phyloP scores from a whole-genome alignment of 1,140 invertebrate species.

The Caenorhabditis inopinata region DNA sequence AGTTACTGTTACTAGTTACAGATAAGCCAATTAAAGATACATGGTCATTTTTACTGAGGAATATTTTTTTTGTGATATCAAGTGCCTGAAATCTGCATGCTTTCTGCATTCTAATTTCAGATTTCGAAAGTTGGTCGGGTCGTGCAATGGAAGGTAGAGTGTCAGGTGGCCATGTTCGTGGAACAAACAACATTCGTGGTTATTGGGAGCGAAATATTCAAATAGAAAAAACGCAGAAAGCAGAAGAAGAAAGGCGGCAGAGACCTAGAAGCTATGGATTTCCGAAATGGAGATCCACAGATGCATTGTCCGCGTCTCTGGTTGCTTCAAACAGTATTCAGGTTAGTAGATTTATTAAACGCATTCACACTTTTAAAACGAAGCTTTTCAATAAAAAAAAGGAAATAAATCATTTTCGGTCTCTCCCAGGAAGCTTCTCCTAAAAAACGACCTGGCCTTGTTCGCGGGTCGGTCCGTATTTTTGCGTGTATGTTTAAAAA shows the following conservation, averaged over 20 bases:
- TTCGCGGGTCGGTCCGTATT: too few species aligned
- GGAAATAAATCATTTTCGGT: too few species aligned
- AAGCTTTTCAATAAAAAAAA: too few species aligned
- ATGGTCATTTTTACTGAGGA: too few species aligned
- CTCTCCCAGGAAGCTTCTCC: too few species aligned
- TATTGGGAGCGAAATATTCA: conserved; percentile 13
- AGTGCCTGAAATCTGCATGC: too few species aligned
- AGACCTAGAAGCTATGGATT: conserved; percentile 42
- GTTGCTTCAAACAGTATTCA: conserved; percentile 41
- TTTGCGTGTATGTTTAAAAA: too few species aligned
- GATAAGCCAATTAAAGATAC: too few species aligned
- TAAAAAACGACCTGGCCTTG: too few species aligned
- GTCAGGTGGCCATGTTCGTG: background rate
- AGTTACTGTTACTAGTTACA: too few species aligned
- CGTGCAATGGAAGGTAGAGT: conserved; percentile 12
- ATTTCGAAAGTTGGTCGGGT: conserved; percentile 20
- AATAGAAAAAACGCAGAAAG: background rate
- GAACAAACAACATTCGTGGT: conserved; percentile 21
- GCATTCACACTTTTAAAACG: too few species aligned
- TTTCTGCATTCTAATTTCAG: background rate
- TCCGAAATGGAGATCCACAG: conserved; percentile 44
- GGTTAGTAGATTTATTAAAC: background rate
- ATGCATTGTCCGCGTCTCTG: conserved; percentile 43
- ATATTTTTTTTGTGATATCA: too few species aligned
- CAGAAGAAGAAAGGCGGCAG: conserved; percentile 1